Evolutionary conservation across 2,113 vertebrate genomes (phyloP).

Genomic region (Perognathus longimembris): DNA sequence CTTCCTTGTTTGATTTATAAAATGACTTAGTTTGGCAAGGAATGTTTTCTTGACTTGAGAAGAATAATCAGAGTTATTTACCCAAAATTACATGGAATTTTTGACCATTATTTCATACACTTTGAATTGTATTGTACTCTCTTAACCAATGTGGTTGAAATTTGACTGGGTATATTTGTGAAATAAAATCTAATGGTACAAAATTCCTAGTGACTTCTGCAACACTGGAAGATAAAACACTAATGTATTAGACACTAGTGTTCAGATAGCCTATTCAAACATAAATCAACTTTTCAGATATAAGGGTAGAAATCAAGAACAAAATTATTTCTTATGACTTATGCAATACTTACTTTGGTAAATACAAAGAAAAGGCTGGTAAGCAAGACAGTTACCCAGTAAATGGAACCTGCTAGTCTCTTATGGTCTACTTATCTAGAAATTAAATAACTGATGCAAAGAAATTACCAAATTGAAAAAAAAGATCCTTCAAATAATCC

Average conservation of each 20-base stretch:
- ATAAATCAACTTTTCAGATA: slow-evolving; percentile 4
- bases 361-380: slow-evolving; percentile 9
- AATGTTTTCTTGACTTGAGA: not conserved
- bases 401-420: slow-evolving; percentile 4
- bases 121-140: not conserved
- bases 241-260: not conserved
- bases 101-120: not conserved
- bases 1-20: slow-evolving; percentile 34
- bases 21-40: not conserved
- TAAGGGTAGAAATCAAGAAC: not conserved
- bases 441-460: slow-evolving; percentile 6
- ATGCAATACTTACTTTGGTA: not conserved
- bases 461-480: not conserved
- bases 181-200: slow-evolving; percentile 36
- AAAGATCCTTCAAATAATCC: slow-evolving; percentile 34
- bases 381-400: slow-evolving; percentile 27
- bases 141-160: not conserved
- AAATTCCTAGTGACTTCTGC: not conserved
- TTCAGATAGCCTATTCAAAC: not conserved
- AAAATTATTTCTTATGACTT: slow-evolving; percentile 20
- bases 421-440: slow-evolving; percentile 3
- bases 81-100: slow-evolving; percentile 3
- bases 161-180: not conserved
- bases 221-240: slow-evolving; percentile 28
- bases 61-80: not conserved